phyloP scores from a whole-genome alignment of 1,140 invertebrate genomes.

The Laupala kohalensis region DNA sequence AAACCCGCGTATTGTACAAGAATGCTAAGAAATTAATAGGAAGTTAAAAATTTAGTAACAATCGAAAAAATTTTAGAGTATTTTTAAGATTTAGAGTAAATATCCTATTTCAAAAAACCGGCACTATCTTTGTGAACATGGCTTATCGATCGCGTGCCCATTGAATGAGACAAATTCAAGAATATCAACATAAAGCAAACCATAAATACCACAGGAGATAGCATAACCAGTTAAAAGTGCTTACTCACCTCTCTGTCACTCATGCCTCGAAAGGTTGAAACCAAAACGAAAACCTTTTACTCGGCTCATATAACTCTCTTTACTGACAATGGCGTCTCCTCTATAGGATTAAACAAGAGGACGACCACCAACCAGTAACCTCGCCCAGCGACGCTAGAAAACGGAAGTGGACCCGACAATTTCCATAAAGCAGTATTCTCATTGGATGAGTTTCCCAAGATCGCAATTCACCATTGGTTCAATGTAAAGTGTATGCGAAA shows the following conservation, averaged over 20 bases:
- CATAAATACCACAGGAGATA: too few relatives aligned
- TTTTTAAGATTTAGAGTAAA: too few relatives aligned
- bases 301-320: conserved; percentile 11
- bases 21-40: too few relatives aligned
- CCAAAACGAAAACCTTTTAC: conserved; percentile 12
- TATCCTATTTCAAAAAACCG: too few relatives aligned
- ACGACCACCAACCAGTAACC: neutral
- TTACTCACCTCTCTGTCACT: conserved; percentile 19
- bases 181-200: too few relatives aligned
- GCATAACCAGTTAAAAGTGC: too few relatives aligned
- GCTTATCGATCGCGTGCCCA: too few relatives aligned
- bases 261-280: conserved; percentile 17
- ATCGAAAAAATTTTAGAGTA: too few relatives aligned
- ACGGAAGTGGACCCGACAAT: neutral
- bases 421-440: neutral
- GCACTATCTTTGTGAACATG: too few relatives aligned
- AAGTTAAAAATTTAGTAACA: too few relatives aligned
- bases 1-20: too few relatives aligned
- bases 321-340: conserved; percentile 13
- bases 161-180: too few relatives aligned
- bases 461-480: neutral
- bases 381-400: neutral
- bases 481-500: neutral
- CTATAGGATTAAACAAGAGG: neutral
- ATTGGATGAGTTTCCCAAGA: neutral